phyloP scores from a whole-genome alignment of 1,140 invertebrate genomes.

The Magallana ariakensis region DNA sequence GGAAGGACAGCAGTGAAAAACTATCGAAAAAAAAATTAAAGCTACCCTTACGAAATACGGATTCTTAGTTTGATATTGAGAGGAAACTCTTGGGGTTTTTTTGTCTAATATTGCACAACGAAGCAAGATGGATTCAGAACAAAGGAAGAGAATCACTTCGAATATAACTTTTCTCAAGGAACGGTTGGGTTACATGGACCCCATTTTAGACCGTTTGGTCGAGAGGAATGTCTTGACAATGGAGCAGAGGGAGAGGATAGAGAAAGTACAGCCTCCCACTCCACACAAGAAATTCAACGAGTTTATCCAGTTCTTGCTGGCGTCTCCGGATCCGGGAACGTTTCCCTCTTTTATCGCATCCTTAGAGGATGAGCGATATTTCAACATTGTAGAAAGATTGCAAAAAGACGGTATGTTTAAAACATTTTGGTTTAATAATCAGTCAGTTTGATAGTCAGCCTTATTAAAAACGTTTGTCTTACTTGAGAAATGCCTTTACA shows the following conservation, averaged over 20 bases:
- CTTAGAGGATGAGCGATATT: constrained; percentile 56
- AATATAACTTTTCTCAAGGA: constrained; percentile 60
- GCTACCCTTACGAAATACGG: no score
- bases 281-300: constrained; percentile 59
- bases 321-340: constrained; percentile 46
- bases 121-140: constrained; percentile 50
- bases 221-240: constrained; percentile 51
- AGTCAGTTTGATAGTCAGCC: no score
- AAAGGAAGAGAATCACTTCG: constrained; percentile 57
- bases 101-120: no score
- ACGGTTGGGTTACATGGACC: constrained; percentile 55
- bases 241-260: constrained; percentile 51
- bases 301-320: constrained; percentile 56
- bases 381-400: constrained; percentile 60
- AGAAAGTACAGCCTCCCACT: constrained; percentile 53
- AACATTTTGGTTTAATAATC: no score
- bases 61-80: no score
- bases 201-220: constrained; percentile 49
- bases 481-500: no score
- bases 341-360: constrained; percentile 52
- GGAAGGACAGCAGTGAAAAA: neutral
- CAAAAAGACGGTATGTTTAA: constrained; percentile 55
- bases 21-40: neutral
- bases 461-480: no score
- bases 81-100: no score